Evolutionary conservation across 1,140 invertebrate species (phyloP).

Genomic region (Lepidurus arcticus): DNA sequence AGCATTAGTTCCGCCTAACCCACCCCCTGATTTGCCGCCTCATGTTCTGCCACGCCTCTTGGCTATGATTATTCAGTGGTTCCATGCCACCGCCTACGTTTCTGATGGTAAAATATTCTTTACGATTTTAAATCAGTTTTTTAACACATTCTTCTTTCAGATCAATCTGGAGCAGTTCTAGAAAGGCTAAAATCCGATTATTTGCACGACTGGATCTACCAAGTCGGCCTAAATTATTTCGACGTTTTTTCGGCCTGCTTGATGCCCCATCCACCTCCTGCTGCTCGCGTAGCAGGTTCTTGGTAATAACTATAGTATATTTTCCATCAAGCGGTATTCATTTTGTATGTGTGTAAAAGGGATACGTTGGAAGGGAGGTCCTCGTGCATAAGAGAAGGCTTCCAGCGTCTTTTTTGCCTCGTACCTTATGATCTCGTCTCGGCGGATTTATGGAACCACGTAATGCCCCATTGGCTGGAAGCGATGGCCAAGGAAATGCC

Average conservation of each 20-base stretch:
- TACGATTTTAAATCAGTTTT: slow-evolving; percentile 27
- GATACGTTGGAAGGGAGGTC: slow-evolving; percentile 82
- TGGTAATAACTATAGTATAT: slow-evolving; percentile 56
- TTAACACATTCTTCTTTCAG: slow-evolving; percentile 45
- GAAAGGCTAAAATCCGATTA: slow-evolving; percentile 91
- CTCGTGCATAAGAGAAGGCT: slow-evolving; percentile 89
- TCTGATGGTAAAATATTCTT: slow-evolving; percentile 71
- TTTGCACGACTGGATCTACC: slow-evolving; percentile 84
- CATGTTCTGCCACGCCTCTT: slow-evolving; percentile 86
- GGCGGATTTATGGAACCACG: slow-evolving; percentile 91
- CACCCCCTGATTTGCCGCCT: slow-evolving; percentile 64
- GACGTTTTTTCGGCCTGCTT: slow-evolving; percentile 80
- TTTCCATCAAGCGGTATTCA: slow-evolving; percentile 3
- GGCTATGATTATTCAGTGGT: slow-evolving; percentile 98
- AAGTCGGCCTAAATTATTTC: slow-evolving; percentile 77
- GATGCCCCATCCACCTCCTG: slow-evolving; percentile 78
- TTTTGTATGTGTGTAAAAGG: slow-evolving; percentile 47
- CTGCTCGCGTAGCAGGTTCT: slow-evolving; percentile 85
- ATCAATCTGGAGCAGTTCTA: slow-evolving; percentile 74
- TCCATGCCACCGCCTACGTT: slow-evolving; percentile 92
- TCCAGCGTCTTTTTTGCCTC: slow-evolving; percentile 85
- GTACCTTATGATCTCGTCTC: slow-evolving; percentile 97
- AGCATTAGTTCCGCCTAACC: slow-evolving; percentile 74
- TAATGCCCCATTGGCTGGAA: slow-evolving; percentile 99
- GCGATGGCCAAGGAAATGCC: slow-evolving; percentile 91